Percentiles rank a stretch among this genome's conserved stretches.
These are phyloP conservation scores for Albula goreensis DNA, from an alignment of 2,113 vertebrate species.

Conservation along the genomic window DNA sequence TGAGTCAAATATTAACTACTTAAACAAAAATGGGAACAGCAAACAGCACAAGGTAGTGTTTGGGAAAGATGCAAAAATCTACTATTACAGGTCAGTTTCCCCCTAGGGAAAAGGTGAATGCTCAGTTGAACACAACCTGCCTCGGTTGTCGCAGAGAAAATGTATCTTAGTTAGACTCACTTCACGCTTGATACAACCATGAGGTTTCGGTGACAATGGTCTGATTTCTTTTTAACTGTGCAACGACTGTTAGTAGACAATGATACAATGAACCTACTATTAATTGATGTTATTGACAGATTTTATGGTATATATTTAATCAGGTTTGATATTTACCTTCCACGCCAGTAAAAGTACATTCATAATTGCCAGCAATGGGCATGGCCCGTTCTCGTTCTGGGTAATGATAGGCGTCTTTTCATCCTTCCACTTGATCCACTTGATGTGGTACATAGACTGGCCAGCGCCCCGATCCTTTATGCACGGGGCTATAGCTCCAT, in stretches of 20 bases:
- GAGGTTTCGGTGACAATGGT: background rate
- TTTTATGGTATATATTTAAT: background rate
- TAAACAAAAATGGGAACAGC: background rate
- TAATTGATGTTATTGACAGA: too few relatives aligned
- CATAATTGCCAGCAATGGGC: constrained; percentile 95
- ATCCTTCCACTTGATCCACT: constrained; percentile 97
- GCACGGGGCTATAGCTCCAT: constrained; percentile 67
- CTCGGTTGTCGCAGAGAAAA: too few relatives aligned
- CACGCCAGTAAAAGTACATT: constrained; percentile 93
- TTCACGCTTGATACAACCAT: too few relatives aligned
- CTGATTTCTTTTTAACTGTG: background rate
- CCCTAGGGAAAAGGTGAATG: background rate
- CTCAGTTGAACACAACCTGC: too few relatives aligned
- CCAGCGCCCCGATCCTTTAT: constrained; percentile 84
- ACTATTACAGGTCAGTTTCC: background rate
- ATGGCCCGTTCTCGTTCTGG: constrained; percentile 97
- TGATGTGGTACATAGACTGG: constrained; percentile 96
- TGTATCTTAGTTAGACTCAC: too few relatives aligned
- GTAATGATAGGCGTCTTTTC: constrained; percentile 95
- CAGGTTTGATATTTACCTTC: constrained; percentile 81
- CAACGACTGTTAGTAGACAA: too few relatives aligned
- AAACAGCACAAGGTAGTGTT: background rate
- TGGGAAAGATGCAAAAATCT: background rate
- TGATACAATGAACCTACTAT: too few relatives aligned
- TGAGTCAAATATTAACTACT: background rate